A percentile compares a stretch with the other conserved stretches of the same genome.
These are phyloP conservation scores for Apeltes quadracus DNA, from an alignment of 2,113 vertebrate genomes.

Conservation along the genomic window DNA sequence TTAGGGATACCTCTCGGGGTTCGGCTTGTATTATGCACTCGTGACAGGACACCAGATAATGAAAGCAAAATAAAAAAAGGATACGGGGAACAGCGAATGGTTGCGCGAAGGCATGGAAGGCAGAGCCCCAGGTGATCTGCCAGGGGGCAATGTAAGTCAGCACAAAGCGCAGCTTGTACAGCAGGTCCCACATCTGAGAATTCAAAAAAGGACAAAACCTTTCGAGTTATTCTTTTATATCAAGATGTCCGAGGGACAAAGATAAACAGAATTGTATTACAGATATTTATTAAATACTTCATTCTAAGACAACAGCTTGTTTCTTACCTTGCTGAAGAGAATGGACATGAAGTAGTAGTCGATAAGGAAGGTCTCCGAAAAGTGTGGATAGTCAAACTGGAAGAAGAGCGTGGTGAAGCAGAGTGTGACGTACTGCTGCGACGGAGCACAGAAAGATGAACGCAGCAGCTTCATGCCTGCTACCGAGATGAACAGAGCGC, in stretches of 20 bases:
- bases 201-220: constrained; percentile 20
- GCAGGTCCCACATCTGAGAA: constrained; percentile 89
- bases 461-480: constrained; percentile 91
- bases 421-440: constrained; percentile 89
- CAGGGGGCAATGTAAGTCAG: constrained; percentile 93
- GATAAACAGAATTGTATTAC: constrained; percentile 5
- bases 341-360: constrained; percentile 94
- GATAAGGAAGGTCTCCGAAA: constrained; percentile 89
- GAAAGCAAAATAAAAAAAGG: constrained; percentile 59
- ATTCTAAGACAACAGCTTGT: not conserved
- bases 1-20: constrained; percentile 59
- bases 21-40: not conserved
- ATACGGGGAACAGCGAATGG: constrained; percentile 94
- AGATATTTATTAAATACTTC: too few relatives aligned
- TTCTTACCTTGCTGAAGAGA: constrained; percentile 89
- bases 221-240: not conserved
- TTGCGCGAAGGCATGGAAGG: constrained; percentile 92
- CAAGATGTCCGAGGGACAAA: not conserved
- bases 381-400: constrained; percentile 89
- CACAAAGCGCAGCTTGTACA: constrained; percentile 92
- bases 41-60: not conserved
- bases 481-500: constrained; percentile 88
- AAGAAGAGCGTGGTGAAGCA: constrained; percentile 93
- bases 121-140: constrained; percentile 95
- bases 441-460: constrained; percentile 87